Percentiles rank a stretch among this genome's conserved stretches.
phyloP scores from a whole-genome alignment of 2,113 vertebrate genomes.

The Tapirus terrestris region DNA sequence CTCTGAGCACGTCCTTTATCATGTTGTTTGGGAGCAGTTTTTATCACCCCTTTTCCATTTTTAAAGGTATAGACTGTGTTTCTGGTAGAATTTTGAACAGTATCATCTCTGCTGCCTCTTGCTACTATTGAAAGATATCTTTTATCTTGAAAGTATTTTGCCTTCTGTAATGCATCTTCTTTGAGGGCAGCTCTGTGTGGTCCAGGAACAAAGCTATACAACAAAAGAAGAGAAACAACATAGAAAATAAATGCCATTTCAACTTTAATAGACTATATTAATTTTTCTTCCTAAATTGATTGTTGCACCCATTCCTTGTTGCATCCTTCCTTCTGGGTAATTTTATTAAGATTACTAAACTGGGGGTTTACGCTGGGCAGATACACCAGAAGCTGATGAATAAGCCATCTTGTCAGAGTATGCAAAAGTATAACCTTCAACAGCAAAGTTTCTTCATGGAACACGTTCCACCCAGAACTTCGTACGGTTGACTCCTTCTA shows the following conservation, averaged over 20 bases:
- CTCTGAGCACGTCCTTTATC: neutral
- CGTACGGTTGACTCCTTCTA: neutral
- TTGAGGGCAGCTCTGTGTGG: conserved; percentile 39
- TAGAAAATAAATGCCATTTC: neutral
- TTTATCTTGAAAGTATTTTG: conserved; percentile 63
- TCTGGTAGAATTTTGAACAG: conserved; percentile 18
- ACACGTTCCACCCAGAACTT: neutral
- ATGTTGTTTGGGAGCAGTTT: neutral
- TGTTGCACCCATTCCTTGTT: neutral
- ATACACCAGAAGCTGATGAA: neutral
- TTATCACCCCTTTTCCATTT: neutral
- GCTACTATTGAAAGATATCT: conserved; percentile 48
- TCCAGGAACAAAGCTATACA: conserved; percentile 59
- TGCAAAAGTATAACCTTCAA: neutral
- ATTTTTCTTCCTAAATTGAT: neutral
- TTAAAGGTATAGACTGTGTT: neutral
- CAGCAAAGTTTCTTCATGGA: neutral
- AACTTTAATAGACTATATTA: neutral
- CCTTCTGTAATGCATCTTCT: neutral
- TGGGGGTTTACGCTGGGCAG: neutral
- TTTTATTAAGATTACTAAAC: neutral
- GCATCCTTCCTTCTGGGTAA: neutral
- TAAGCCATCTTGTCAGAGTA: neutral
- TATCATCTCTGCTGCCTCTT: conserved; percentile 21
- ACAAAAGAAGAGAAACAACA: conserved; percentile 40